Evolutionary conservation across 2,113 vertebrate genomes (phyloP), one percentile per base, ranked within the genome.

Genomic region (Thryonomys swinderianus): DNA sequence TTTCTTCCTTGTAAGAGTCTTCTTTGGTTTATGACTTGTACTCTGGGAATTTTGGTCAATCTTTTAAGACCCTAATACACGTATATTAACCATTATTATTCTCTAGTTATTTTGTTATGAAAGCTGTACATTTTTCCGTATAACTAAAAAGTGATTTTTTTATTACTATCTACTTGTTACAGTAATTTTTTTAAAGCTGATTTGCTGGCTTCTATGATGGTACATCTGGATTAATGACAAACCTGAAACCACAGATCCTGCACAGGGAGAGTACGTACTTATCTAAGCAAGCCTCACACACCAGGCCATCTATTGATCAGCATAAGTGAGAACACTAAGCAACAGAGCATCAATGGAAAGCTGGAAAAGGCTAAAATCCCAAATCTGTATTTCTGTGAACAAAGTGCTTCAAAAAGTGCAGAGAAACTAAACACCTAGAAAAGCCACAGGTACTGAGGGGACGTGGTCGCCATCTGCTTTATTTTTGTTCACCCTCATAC

Each of bases 191-290:
- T 48, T 17, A 93, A 93, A 82, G 80, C 16, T 51, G 64, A 27
- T 51, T 48, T 76, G 57, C 53, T 80, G 57, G 67, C 90, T 81
- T 71, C 42, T 18, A 1, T n/a, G 32, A 85, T 27, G 59, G 91
- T 3, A 84, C 90, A 94, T 93, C 67, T 40, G 32, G 67, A 95
- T 59, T 85, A 53, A 91, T 48, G 91, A 59, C 79, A 80, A 61
- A 5, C 78, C 34, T 0, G 57, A 90, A 40, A 96, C 85, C 96
- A 94, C 82, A 48, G 30, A 53, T 45, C n/a, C 76, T 73, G 37
- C 67, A 74, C 78, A 34, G 5, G n/a, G 81, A 95, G 27, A 90
- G 69, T 2, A 5, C 4, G 27, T 2, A 1, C 67, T 74, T 71
- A 88, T 53, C 84, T 84, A 32, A 9, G 59, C 27, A 85, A 84